phyloP scores from a whole-genome alignment of 2,113 vertebrate genomes.

The Ranitomeya variabilis region DNA sequence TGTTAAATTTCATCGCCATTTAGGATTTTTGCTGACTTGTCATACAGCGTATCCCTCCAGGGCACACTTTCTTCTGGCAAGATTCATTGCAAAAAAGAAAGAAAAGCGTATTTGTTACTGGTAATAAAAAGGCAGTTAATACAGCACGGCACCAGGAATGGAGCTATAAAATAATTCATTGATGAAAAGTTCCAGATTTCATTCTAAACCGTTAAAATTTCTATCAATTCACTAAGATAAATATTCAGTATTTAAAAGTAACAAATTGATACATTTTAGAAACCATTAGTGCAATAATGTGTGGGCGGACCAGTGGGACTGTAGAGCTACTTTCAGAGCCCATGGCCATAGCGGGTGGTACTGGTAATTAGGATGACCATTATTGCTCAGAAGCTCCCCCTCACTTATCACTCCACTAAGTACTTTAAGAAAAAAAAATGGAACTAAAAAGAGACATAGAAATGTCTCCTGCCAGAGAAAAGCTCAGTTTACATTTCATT shows the following conservation, averaged over 20 bases:
- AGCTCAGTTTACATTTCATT: too few species aligned
- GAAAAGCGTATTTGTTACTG: neutral
- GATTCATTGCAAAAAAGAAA: conserved; percentile 3
- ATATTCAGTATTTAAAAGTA: neutral
- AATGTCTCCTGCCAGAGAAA: too few species aligned
- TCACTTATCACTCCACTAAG: too few species aligned
- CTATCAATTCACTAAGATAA: neutral
- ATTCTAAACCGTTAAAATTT: neutral
- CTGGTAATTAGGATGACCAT: too few species aligned
- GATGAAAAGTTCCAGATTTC: neutral
- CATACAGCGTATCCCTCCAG: neutral
- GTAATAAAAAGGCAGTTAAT: conserved; percentile 6
- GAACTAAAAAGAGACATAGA: too few species aligned
- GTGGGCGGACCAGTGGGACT: too few species aligned
- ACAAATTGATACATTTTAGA: neutral
- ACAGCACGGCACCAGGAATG: neutral
- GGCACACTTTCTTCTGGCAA: conserved; percentile 11
- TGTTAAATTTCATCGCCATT: conserved; percentile 21
- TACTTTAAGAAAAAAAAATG: too few species aligned
- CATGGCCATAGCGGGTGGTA: too few species aligned
- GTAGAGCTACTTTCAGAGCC: too few species aligned
- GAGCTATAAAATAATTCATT: neutral
- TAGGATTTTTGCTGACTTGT: conserved; percentile 22
- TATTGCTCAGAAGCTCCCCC: too few species aligned
- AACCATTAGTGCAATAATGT: neutral